Percentiles rank a stretch among this genome's conserved stretches.
Evolutionary conservation across 2,113 vertebrate species (phyloP).

Genomic region (Pygoscelis adeliae): DNA sequence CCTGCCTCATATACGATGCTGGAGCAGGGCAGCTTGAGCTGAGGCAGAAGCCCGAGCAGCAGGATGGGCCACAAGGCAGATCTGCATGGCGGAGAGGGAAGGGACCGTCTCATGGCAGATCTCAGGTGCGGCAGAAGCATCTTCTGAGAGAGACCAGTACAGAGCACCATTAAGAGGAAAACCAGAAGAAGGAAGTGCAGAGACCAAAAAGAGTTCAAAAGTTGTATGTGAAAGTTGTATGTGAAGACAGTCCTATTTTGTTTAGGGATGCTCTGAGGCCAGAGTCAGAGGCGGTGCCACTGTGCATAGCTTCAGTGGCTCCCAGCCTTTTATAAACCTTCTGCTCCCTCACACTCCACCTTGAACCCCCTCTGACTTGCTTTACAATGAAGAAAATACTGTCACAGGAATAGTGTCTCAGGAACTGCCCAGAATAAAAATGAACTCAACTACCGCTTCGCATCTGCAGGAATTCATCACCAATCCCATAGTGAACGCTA

Average conservation of each 20-base stretch:
- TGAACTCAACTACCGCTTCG: not conserved
- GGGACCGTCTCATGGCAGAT: not conserved
- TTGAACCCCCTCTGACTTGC: not conserved
- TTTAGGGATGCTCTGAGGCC: not conserved
- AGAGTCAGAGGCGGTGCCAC: not conserved
- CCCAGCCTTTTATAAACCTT: not conserved
- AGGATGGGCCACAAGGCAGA: not conserved
- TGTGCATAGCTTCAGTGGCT: not conserved
- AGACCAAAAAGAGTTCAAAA: not conserved
- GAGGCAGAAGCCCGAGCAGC: not conserved
- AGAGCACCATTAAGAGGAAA: not conserved
- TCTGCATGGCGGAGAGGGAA: not conserved
- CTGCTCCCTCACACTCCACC: not conserved
- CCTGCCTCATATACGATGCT: not conserved
- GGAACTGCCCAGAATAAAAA: not conserved
- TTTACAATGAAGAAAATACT: not conserved
- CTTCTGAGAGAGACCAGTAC: not conserved
- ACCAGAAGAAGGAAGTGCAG: not conserved
- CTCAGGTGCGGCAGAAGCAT: not conserved
- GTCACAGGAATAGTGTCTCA: not conserved
- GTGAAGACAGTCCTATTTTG: not conserved
- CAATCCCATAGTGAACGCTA: not conserved
- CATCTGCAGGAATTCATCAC: not conserved
- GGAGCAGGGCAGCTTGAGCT: not conserved
- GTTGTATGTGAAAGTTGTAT: not conserved